phyloP scores from a whole-genome alignment of 2,888 invertebrate genomes.

The Dryococelus australis region DNA sequence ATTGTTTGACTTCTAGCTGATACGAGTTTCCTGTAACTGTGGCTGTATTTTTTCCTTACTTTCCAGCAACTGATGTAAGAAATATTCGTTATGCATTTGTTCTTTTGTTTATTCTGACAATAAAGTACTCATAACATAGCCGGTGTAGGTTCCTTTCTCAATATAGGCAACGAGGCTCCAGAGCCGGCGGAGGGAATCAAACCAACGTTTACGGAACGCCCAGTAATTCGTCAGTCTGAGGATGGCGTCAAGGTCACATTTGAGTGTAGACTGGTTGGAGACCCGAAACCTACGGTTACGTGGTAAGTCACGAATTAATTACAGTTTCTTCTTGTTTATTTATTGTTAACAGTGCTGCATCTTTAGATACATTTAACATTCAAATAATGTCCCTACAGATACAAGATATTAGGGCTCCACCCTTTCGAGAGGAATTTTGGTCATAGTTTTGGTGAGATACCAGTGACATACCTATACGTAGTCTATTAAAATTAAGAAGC shows the following conservation, averaged over 20 bases:
- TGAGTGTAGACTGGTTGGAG: conserved; percentile 97
- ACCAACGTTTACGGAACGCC: conserved; percentile 98
- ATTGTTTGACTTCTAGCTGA: background rate
- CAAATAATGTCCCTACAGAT: no score
- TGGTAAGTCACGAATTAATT: conserved; percentile 74
- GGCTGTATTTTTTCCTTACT: background rate
- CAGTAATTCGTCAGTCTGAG: conserved; percentile 95
- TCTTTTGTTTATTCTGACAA: background rate
- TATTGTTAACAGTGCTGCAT: background rate
- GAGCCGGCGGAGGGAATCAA: conserved; percentile 93
- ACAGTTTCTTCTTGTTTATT: background rate
- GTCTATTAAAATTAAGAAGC: no score
- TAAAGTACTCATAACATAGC: conserved; percentile 46
- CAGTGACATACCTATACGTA: no score
- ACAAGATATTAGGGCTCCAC: no score
- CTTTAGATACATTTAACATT: background rate
- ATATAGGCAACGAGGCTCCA: conserved; percentile 91
- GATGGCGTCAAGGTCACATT: conserved; percentile 92
- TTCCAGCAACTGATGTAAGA: background rate
- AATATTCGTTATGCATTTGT: background rate
- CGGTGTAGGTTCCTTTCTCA: conserved; percentile 54
- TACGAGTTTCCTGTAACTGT: background rate
- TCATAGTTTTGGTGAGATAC: no score
- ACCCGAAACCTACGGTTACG: conserved; percentile 91
- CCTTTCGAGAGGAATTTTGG: no score